phyloP scores from a whole-genome alignment of 2,797 vertebrate genomes.

The Manis crassicaudata region DNA sequence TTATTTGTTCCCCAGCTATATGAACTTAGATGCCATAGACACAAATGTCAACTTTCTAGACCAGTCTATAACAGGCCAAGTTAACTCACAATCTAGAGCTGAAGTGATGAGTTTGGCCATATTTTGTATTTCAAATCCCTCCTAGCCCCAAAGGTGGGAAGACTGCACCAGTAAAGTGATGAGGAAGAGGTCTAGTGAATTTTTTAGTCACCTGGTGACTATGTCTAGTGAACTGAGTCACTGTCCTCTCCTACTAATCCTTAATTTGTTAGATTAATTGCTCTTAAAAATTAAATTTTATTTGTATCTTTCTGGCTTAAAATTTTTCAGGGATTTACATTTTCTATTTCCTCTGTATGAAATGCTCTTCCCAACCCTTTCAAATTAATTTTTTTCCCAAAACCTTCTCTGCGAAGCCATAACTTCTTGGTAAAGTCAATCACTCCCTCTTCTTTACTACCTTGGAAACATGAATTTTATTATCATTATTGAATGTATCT shows the following conservation, averaged over 20 bases:
- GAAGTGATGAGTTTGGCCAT: not conserved
- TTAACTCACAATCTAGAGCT: not conserved
- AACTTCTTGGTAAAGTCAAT: not conserved
- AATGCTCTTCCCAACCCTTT: not conserved
- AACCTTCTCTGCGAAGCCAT: not conserved
- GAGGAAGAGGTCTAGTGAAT: not conserved
- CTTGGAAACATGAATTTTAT: not conserved
- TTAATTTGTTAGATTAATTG: not conserved
- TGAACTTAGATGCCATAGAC: not conserved
- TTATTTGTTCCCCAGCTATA: not conserved
- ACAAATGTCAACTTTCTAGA: not conserved
- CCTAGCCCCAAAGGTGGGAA: not conserved
- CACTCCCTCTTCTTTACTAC: not conserved
- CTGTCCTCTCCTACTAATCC: not conserved
- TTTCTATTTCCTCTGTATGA: not conserved
- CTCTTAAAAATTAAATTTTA: not conserved
- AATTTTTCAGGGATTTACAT: not conserved
- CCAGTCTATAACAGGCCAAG: not conserved
- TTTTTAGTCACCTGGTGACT: not conserved
- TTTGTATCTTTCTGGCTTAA: not conserved
- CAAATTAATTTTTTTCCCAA: not conserved
- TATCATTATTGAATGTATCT: not conserved
- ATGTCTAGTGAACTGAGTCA: fast-evolving
- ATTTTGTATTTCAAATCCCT: not conserved
- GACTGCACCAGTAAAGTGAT: not conserved